Evolutionary conservation across 2,113 vertebrate species (phyloP).

Genomic region (Scytalopus superciliaris): DNA sequence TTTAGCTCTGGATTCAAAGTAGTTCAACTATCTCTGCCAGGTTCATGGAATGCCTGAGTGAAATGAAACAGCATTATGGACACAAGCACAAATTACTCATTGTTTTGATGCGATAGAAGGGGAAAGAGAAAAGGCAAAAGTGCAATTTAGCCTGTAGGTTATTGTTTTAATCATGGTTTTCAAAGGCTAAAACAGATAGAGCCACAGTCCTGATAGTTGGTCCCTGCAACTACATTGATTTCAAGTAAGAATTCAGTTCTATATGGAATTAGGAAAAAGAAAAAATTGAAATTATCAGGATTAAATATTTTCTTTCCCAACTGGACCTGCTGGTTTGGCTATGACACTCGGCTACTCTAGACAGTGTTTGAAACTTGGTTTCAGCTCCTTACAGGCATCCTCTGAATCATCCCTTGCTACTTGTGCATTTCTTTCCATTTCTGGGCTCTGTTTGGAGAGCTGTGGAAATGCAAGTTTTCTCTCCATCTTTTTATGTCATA

Average conservation of each 20-base stretch:
- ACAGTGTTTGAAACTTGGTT: not conserved
- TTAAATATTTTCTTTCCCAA: not conserved
- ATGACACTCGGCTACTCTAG: not conserved
- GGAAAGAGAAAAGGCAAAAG: not conserved
- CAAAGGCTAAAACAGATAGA: not conserved
- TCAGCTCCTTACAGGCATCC: not conserved
- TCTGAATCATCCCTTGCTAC: not conserved
- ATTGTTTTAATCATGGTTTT: not conserved
- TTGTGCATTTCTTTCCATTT: not conserved
- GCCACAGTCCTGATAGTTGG: not conserved
- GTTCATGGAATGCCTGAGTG: not conserved
- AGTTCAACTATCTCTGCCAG: not conserved
- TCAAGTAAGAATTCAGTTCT: not conserved
- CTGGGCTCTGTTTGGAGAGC: not conserved
- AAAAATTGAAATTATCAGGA: not conserved
- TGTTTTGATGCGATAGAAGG: not conserved
- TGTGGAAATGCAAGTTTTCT: not conserved
- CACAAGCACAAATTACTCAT: not conserved
- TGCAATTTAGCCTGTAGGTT: not conserved
- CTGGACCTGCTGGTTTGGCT: not conserved
- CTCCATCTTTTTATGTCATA: not conserved
- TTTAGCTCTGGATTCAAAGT: not conserved
- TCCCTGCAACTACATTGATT: not conserved
- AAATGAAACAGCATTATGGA: not conserved
- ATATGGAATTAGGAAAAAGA: not conserved